Evolutionary conservation across 2,113 vertebrate species (phyloP).

Genomic region (Dasypus novemcinctus): DNA sequence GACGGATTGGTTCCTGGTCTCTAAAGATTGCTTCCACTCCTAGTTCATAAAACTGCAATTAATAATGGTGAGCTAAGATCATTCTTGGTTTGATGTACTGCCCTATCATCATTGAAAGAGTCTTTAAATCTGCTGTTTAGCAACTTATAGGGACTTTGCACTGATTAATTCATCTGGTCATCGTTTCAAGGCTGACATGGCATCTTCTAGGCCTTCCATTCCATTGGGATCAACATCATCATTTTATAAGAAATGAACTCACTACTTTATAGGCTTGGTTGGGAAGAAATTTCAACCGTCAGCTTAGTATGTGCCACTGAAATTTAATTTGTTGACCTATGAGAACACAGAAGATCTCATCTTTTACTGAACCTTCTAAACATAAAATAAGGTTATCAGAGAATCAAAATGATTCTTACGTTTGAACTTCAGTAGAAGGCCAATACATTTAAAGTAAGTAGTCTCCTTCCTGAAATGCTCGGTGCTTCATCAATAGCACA

Average conservation of each 20-base stretch:
- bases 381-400: constrained; percentile 74
- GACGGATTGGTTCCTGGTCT: constrained; percentile 2
- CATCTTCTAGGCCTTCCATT: constrained; percentile 80
- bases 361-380: constrained; percentile 78
- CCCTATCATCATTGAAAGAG: constrained; percentile 77
- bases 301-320: constrained; percentile 62
- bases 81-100: constrained; percentile 83
- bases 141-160: constrained; percentile 78
- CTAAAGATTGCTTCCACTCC: constrained; percentile 56
- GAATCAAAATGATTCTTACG: constrained; percentile 74
- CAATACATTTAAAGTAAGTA: constrained; percentile 46
- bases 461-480: constrained; percentile 45
- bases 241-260: constrained; percentile 74
- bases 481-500: neutral
- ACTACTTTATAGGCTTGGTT: constrained; percentile 70
- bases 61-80: constrained; percentile 81
- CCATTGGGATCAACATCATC: constrained; percentile 80
- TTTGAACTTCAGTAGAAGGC: constrained; percentile 50
- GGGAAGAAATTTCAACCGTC: constrained; percentile 74
- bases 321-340: constrained; percentile 75
- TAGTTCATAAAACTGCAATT: constrained; percentile 84
- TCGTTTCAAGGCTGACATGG: constrained; percentile 82
- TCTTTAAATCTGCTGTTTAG: constrained; percentile 86
- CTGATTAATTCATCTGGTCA: constrained; percentile 84
- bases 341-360: constrained; percentile 73